These are phyloP conservation scores for Megalonaias nervosa DNA, from an alignment of 1,140 invertebrate genomes.

Conservation along the genomic window DNA sequence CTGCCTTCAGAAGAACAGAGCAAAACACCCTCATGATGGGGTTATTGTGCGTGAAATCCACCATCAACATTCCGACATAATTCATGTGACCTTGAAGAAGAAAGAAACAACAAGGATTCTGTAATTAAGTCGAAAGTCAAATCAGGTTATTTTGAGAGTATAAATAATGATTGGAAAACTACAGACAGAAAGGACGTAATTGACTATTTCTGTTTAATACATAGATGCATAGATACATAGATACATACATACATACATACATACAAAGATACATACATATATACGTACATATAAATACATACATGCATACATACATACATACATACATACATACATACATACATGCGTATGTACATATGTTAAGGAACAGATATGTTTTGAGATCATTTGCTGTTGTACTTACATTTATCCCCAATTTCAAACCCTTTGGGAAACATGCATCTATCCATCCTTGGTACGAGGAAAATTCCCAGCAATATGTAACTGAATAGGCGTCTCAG, in stretches of 20 bases:
- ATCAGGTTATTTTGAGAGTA: too few relatives aligned
- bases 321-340: slow-evolving; percentile 8
- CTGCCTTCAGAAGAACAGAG: slow-evolving; percentile 6
- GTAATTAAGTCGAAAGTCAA: too few relatives aligned
- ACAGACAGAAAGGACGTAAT: too few relatives aligned
- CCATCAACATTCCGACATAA: slow-evolving; percentile 43
- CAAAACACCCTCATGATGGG: slow-evolving; percentile 40
- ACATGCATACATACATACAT: slow-evolving; percentile 1
- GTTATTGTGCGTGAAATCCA: slow-evolving; percentile 48
- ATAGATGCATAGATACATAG: too few relatives aligned
- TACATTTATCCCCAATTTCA: slow-evolving; percentile 44
- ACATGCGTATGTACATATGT: background rate
- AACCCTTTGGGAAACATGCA: slow-evolving; percentile 37
- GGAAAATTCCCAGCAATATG: slow-evolving; percentile 37
- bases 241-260: too few relatives aligned
- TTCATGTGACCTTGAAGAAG: slow-evolving; percentile 32
- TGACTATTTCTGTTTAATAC: too few relatives aligned
- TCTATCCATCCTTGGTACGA: slow-evolving; percentile 38
- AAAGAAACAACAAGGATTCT: background rate
- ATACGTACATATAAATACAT: slow-evolving; percentile 13
- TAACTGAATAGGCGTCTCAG: slow-evolving; percentile 31
- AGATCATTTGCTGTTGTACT: slow-evolving; percentile 1
- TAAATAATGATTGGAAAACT: too few relatives aligned
- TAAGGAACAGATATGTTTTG: too few relatives aligned
- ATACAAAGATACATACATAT: slow-evolving; percentile 14